Evolutionary conservation across 2,113 vertebrate species (phyloP).

Genomic region (Indicator indicator): DNA sequence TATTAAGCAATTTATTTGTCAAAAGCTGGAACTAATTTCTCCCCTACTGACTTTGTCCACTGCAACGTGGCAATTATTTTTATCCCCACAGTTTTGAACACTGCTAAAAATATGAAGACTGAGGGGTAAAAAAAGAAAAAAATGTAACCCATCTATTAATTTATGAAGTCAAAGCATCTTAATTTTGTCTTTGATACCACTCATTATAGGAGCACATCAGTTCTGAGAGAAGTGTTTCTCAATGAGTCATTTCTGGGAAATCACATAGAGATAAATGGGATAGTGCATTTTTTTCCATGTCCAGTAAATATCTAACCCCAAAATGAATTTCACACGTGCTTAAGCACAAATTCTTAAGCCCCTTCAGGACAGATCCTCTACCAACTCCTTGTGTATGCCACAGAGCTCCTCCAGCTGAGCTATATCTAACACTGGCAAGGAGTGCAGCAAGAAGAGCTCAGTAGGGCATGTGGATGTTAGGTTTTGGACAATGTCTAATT

Average conservation of each 20-base stretch:
- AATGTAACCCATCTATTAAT: not conserved
- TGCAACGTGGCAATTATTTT: conserved; percentile 29
- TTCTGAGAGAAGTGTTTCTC: not conserved
- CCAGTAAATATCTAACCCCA: not conserved
- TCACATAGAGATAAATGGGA: not conserved
- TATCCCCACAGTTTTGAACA: not conserved
- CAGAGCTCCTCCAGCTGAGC: not conserved
- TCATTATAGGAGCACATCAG: not conserved
- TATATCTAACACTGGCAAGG: not conserved
- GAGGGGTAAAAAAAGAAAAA: not conserved
- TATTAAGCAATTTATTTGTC: conserved; percentile 47
- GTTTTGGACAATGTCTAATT: not conserved
- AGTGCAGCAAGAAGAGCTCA: not conserved
- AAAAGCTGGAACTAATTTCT: conserved; percentile 54
- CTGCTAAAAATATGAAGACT: conserved; percentile 31
- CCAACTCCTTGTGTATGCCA: not conserved
- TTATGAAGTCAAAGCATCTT: conserved; percentile 12
- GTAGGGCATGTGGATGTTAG: not conserved
- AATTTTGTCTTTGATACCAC: not conserved
- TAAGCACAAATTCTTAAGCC: not conserved
- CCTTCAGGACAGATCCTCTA: not conserved
- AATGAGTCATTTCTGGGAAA: not conserved
- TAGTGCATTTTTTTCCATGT: not conserved
- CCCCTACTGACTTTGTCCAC: conserved; percentile 17
- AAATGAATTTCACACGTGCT: not conserved